Percentiles rank a stretch among this genome's conserved stretches.
Conservation (phyloP, 2,797 vertebrate genomes). For the Myripristis murdjan region DNA sequence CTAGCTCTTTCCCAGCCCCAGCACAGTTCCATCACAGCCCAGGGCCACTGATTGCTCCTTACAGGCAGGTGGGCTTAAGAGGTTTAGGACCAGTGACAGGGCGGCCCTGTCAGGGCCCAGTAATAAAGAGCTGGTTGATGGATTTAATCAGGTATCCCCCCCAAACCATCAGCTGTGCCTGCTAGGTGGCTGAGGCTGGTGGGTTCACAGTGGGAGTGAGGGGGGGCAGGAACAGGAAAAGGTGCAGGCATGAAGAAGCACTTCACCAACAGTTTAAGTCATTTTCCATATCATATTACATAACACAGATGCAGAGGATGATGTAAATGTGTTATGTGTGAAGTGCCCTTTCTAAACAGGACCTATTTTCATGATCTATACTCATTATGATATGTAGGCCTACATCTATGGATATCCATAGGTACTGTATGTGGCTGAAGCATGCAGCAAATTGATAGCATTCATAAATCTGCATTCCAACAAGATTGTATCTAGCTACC, state of each 20-base stretch:
- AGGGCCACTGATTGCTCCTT: conserved; percentile 44
- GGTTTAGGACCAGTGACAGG: conserved; percentile 53
- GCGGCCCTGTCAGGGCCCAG: conserved; percentile 27
- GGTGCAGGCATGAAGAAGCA: too few relatives aligned
- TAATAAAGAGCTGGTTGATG: conserved; percentile 37
- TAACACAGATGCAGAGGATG: neutral
- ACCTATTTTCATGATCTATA: conserved; percentile 44
- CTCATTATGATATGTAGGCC: too few relatives aligned
- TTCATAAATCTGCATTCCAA: neutral
- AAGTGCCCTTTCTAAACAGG: conserved; percentile 47
- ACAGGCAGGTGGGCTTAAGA: conserved; percentile 37
- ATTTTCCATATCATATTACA: neutral
- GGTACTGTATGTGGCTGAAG: conserved; percentile 43
- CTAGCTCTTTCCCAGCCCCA: conserved; percentile 9
- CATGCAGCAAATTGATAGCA: conserved; percentile 19
- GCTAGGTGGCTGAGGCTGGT: neutral
- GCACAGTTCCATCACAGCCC: conserved; percentile 24
- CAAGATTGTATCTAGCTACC: conserved; percentile 9
- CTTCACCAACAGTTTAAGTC: too few relatives aligned
- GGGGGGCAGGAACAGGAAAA: neutral
- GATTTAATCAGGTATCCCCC: conserved; percentile 16
- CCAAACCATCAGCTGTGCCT: conserved; percentile 11
- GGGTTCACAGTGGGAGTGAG: neutral
- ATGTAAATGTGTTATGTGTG: conserved; percentile 36
- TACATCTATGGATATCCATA: too few relatives aligned